A percentile compares a stretch with the other conserved stretches of the same genome.
Conservation (phyloP, 2,888 invertebrate genomes). For the Thereva nobilitata region DNA sequence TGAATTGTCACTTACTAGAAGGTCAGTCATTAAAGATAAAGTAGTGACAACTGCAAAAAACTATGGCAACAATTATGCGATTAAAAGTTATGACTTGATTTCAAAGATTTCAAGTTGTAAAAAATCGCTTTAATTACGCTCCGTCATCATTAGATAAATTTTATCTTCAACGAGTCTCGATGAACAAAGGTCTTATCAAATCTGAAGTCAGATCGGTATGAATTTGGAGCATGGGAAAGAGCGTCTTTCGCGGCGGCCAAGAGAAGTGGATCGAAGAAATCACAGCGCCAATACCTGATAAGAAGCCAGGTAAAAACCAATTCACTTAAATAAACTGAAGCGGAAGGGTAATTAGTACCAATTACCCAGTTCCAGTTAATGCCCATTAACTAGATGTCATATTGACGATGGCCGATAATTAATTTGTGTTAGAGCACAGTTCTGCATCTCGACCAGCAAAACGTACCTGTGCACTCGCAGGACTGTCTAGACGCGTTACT, state of each 20-base stretch:
- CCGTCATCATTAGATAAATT: too few relatives aligned
- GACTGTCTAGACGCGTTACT: background rate
- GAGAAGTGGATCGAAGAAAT: background rate
- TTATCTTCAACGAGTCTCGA: too few relatives aligned
- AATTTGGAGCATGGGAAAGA: background rate
- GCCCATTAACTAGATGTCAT: slow-evolving; percentile 3
- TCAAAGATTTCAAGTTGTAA: too few relatives aligned
- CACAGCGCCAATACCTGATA: slow-evolving; percentile 3
- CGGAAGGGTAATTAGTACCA: slow-evolving; percentile 12
- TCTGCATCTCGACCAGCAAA: background rate
- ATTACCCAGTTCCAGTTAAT: slow-evolving; percentile 19
- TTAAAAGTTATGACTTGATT: too few relatives aligned
- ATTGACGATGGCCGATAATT: background rate
- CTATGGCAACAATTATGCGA: too few relatives aligned
- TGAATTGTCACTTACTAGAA: too few relatives aligned
- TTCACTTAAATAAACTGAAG: too few relatives aligned
- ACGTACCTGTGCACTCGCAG: background rate
- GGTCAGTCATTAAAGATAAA: too few relatives aligned
- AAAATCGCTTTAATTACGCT: too few relatives aligned
- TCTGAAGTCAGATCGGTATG: slow-evolving; percentile 1
- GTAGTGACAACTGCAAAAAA: too few relatives aligned
- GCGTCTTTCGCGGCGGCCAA: background rate
- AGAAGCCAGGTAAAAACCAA: too few relatives aligned
- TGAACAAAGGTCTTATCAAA: background rate
- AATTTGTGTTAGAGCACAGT: background rate